These are phyloP conservation scores for Morus bassanus DNA, from an alignment of 2,797 vertebrate species.

Conservation along the genomic window DNA sequence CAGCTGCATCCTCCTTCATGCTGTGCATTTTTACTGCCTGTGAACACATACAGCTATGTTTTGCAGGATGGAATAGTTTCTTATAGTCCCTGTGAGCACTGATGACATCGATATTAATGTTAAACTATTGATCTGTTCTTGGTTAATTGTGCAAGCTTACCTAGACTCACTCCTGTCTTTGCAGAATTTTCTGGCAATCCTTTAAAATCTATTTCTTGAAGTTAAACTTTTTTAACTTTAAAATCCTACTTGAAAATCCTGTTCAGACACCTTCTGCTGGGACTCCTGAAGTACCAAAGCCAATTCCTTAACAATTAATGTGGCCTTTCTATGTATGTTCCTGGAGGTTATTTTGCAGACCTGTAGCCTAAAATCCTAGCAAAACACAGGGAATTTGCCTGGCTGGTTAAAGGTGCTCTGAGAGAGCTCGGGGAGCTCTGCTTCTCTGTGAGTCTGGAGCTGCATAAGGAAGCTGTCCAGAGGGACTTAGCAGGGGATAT, in stretches of 20 bases:
- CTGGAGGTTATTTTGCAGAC: background rate
- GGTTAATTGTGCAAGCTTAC: background rate
- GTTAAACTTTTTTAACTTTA: background rate
- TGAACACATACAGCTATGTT: background rate
- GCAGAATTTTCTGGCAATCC: background rate
- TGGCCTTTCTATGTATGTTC: background rate
- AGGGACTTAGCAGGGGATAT: background rate
- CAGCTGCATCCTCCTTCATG: background rate
- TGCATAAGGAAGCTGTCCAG: background rate
- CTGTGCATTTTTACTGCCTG: background rate
- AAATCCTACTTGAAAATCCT: background rate
- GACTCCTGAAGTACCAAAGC: background rate
- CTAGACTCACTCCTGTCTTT: background rate
- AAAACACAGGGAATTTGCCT: background rate
- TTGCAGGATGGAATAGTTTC: background rate
- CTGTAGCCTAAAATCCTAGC: background rate
- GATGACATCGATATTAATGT: background rate
- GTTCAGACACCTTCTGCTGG: background rate
- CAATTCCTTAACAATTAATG: background rate
- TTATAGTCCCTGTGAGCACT: background rate
- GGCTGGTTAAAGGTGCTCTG: background rate
- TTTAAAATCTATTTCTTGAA: background rate
- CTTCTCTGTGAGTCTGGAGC: background rate
- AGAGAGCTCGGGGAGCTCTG: background rate
- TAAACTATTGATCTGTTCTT: background rate